Base-by-base conservation (phyloP, 2,113 vertebrate genomes). In the Petrocephalus microphthalmus region DNA sequence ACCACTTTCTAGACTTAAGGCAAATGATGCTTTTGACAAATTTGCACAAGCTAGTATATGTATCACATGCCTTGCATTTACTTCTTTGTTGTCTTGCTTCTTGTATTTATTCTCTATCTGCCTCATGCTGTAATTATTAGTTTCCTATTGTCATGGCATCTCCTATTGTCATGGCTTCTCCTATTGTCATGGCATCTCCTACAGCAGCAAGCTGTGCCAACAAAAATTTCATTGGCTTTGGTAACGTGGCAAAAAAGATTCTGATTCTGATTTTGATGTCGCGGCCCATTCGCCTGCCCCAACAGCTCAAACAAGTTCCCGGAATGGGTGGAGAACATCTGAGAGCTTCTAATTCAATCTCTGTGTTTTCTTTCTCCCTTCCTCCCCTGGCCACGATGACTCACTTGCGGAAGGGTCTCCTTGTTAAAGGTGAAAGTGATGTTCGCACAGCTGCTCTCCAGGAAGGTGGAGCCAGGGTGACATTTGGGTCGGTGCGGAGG, bases 371-470 rank as follows among this genome's bases (percentile, higher is more conserved):
- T 2, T 83, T 49, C 42, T 49, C 13, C n/a, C 7, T 33, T 20
- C 84, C 29, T 49, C 52, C 17, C 84, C 17, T n/a, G 10, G 3
- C 1, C 22, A 13, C 7, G 6, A 49, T 67, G 87, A 91, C 96
- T 25, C 94, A 97, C 97, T 2, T 96, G 95, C 7, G 93, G 93
- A 96, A 97, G 97, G 94, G 96, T 95, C 90, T 97, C 97, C 84
- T 97, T 97, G 89, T 97, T 97, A 17, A 97, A 97, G 60, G 96
- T 96, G 51, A 97, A 96, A 0, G 96, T 97, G 92, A 97, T 96
- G 92, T 97, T 97, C 82, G 95, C 96, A 64, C 97, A 97, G 90
- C 95, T 96, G 87, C 87, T 88, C 15, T 97, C 96, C 0, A 94
- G 94, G 89, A 96, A 96, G 60, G 94, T 95, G 5, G 95, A 93